phyloP scores from a whole-genome alignment of 2,797 vertebrate species.

The Heliangelus exortis region DNA sequence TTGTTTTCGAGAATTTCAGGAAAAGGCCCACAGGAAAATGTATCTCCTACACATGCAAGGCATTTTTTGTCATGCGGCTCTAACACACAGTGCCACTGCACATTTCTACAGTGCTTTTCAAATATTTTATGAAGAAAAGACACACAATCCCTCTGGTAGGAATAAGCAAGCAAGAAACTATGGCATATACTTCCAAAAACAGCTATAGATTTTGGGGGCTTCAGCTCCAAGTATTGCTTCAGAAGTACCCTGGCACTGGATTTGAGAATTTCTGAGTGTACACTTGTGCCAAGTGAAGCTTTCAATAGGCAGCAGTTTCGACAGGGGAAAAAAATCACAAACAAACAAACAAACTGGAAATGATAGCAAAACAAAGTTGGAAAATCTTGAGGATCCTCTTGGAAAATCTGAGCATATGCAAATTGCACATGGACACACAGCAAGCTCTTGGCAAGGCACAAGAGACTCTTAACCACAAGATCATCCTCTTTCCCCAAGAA shows the following conservation, averaged over 20 bases:
- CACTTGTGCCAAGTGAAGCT: background rate
- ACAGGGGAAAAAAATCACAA: background rate
- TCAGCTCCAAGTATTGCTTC: background rate
- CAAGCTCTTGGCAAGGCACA: constrained; percentile 10
- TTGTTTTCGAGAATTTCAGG: background rate
- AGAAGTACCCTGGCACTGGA: background rate
- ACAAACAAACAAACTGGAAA: background rate
- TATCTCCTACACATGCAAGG: background rate
- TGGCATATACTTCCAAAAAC: background rate
- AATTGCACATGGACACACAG: background rate
- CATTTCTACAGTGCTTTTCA: background rate
- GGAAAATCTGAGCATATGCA: constrained; percentile 1
- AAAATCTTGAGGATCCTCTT: background rate
- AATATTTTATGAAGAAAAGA: background rate
- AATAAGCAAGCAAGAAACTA: background rate
- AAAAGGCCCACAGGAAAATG: background rate
- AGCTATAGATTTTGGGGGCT: background rate
- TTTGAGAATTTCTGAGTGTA: background rate
- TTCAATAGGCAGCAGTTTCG: background rate
- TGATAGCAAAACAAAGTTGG: fast-evolving
- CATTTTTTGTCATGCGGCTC: constrained; percentile 8
- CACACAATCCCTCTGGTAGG: background rate
- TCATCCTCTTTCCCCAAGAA: background rate
- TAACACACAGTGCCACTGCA: background rate
- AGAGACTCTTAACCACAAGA: background rate